Evolutionary conservation across 2,888 invertebrate genomes (phyloP).

Genomic region (Uropetala carovei): DNA sequence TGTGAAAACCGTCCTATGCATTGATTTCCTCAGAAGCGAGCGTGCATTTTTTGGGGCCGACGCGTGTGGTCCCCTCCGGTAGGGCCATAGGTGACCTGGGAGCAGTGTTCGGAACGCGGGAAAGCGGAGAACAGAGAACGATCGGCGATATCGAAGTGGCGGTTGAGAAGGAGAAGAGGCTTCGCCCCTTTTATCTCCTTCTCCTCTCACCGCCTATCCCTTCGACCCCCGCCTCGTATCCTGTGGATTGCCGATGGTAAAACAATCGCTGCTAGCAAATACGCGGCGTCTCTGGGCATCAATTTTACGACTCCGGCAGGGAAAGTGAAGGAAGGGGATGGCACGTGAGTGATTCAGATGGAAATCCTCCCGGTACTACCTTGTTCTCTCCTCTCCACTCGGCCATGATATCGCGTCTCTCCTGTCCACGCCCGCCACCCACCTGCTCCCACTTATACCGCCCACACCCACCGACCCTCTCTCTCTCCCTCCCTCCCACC

Average conservation of each 20-base stretch:
- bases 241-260: conserved; percentile 26
- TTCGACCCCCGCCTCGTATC: conserved; percentile 29
- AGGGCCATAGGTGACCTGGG: neutral
- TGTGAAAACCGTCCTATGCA: neutral
- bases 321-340: neutral
- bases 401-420: neutral
- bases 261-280: conserved; percentile 47
- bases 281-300: conserved; percentile 44
- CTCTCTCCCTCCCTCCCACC: neutral
- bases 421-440: neutral
- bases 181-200: conserved; percentile 10
- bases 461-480: neutral
- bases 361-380: conserved; percentile 36
- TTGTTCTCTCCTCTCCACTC: neutral
- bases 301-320: conserved; percentile 26
- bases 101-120: neutral
- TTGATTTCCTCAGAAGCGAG: neutral
- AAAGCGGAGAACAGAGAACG: neutral
- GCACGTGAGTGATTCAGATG: conserved; percentile 42
- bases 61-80: neutral
- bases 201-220: neutral
- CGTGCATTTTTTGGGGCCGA: neutral
- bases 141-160: conserved; percentile 14
- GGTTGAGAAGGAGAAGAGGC: neutral
- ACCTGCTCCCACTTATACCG: neutral